Base-by-base conservation (phyloP, 2,888 invertebrate species). In the Molanna angustata region DNA sequence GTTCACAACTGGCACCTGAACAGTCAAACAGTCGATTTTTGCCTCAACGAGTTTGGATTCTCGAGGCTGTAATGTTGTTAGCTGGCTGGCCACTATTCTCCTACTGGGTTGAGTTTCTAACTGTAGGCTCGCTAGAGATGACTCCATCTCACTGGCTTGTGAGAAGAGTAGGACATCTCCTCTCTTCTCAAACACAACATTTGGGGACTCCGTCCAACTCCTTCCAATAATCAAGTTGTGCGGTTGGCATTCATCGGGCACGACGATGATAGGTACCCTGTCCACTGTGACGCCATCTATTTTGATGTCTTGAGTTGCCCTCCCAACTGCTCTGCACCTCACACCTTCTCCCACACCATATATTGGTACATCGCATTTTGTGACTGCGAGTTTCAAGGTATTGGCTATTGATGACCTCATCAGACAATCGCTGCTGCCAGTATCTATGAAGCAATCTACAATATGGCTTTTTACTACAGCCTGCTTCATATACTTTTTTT, bases 341-440 rank as follows among this genome's bases (percentile, higher is more conserved):
- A 14, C 9, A 4, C 14, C 35, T 14, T 35, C 14, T 14, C 35
- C 35, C 9, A 35, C 14, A 4, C 35, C 35, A n/a, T 9, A 35
- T 13, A 35, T 14, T 13, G 35, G 35, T n/a, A 35, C 13, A 13
- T 14, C 14, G 4, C 9, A 14, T 11, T 11, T 11, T n/a, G n/a
- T n/a, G n/a, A n/a, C n/a, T n/a, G n/a, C n/a, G n/a, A n/a, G n/a
- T n/a, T n/a, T n/a, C n/a, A n/a, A n/a, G n/a, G n/a, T n/a, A n/a
- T n/a, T n/a, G n/a, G n/a, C n/a, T 4, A 35, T 14, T 4, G 35
- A 35, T 13, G 9, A 4, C 35, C 14, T 35, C 35, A 35, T 35
- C 13, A 35, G 14, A n/a, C 35, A 35, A 35, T 35, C 35, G 14
- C 35, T 35, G 13, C 35, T 35, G 13, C 35, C 35, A 4, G 35